phyloP scores from a whole-genome alignment of 92 coral and sea anemone species.

The Meandrina meandrites region DNA sequence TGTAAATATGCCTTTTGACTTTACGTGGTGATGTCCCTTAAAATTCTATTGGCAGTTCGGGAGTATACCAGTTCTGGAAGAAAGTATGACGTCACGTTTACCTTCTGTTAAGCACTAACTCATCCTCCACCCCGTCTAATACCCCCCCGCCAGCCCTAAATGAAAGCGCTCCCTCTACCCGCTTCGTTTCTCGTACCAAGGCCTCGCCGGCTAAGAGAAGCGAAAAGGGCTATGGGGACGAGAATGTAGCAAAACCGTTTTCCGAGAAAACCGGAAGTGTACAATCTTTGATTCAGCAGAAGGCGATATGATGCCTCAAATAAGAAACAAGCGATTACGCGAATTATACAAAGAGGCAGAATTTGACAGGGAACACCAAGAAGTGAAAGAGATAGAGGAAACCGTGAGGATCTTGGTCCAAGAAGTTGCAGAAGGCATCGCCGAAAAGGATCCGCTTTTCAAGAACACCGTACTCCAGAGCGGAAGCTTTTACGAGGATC shows the following conservation, averaged over 20 bases:
- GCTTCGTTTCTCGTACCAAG: too few species aligned
- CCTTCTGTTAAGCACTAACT: too few species aligned
- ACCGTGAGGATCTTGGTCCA: conserved; percentile 31
- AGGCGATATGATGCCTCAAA: not conserved
- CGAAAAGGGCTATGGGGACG: too few species aligned
- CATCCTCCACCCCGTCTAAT: too few species aligned
- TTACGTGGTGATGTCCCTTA: too few species aligned
- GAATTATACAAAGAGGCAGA: conserved; percentile 40
- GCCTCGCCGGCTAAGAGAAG: too few species aligned
- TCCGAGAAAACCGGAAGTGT: conserved; percentile 24
- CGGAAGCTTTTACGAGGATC: conserved; percentile 60
- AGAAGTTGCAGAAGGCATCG: conserved; percentile 38
- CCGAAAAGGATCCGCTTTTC: conserved; percentile 34
- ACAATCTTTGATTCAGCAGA: not conserved
- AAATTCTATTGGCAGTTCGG: too few species aligned
- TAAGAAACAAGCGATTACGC: conserved; percentile 11
- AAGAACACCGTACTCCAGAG: conserved; percentile 36
- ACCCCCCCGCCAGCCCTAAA: too few species aligned
- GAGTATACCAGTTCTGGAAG: too few species aligned
- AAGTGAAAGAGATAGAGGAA: conserved; percentile 53
- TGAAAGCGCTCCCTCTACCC: too few species aligned
- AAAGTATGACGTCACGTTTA: too few species aligned
- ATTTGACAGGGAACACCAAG: conserved; percentile 42
- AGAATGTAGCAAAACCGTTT: not conserved
- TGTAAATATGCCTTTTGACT: too few species aligned